Percentiles rank a stretch among this genome's conserved stretches.
phyloP scores from a whole-genome alignment of 2,113 vertebrate genomes.

The Apaloderma vittatum region DNA sequence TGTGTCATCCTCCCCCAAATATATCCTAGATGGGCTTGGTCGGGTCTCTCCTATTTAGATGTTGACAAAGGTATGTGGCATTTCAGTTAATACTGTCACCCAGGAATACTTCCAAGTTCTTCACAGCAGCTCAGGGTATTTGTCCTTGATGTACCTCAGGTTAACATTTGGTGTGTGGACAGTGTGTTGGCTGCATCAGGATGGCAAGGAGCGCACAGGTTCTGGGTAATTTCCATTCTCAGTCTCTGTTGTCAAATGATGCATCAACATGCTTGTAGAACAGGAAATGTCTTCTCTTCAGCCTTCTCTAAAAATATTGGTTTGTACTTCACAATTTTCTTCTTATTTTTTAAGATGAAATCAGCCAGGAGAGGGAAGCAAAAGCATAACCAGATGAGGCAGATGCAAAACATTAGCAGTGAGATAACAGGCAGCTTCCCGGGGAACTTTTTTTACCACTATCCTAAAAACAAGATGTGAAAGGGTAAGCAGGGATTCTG shows the following conservation, averaged over 20 bases:
- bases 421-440: not conserved
- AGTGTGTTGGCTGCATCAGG: not conserved
- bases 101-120: not conserved
- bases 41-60: not conserved
- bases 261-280: not conserved
- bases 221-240: not conserved
- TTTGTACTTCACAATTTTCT: not conserved
- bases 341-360: not conserved
- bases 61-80: not conserved
- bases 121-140: not conserved
- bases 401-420: not conserved
- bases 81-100: not conserved
- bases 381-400: not conserved
- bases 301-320: not conserved
- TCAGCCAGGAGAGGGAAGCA: conserved; percentile 7
- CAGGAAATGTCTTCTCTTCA: not conserved
- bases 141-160: not conserved
- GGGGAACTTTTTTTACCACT: not conserved
- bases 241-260: fast-evolving
- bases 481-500: not conserved
- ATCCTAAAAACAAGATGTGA: not conserved
- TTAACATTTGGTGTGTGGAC: not conserved
- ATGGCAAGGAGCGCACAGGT: not conserved
- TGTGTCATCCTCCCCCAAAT: not conserved
- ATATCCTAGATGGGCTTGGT: not conserved